Evolutionary conservation across 2,797 vertebrate genomes (phyloP).

Genomic region (Hyperoplus immaculatus): DNA sequence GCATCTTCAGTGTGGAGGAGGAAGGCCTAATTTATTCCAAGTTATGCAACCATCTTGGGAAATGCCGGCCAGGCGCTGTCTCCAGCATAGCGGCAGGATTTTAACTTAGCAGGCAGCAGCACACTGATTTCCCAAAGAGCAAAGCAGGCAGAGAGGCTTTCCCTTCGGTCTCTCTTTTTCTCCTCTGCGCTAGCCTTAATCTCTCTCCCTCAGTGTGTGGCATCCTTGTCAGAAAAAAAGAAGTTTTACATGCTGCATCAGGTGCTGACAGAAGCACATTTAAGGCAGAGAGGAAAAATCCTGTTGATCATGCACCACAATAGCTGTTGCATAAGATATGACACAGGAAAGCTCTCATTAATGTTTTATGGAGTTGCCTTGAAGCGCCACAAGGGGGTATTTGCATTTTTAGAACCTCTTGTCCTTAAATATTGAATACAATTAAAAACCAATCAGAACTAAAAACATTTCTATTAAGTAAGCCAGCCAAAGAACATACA

Average conservation of each 20-base stretch:
- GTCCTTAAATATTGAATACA: slow-evolving; percentile 9
- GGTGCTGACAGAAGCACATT: slow-evolving; percentile 73
- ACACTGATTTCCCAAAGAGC: slow-evolving; percentile 62
- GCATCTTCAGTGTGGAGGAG: slow-evolving; percentile 81
- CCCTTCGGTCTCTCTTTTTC: slow-evolving; percentile 29
- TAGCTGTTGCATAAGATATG: slow-evolving; percentile 69
- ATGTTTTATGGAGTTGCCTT: slow-evolving; percentile 63
- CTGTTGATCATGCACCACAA: slow-evolving; percentile 68
- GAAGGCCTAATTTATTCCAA: slow-evolving; percentile 80
- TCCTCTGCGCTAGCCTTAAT: slow-evolving; percentile 39
- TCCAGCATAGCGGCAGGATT: slow-evolving; percentile 60
- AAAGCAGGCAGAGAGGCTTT: slow-evolving; percentile 59
- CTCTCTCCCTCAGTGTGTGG: slow-evolving; percentile 40
- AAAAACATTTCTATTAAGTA: slow-evolving; percentile 2
- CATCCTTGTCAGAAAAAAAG: slow-evolving; percentile 45
- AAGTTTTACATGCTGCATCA: slow-evolving; percentile 57
- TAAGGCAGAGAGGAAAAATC: slow-evolving; percentile 57
- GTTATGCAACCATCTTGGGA: slow-evolving; percentile 85
- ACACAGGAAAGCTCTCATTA: slow-evolving; percentile 65
- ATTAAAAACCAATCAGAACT: slow-evolving; percentile 12
- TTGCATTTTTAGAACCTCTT: slow-evolving; percentile 37
- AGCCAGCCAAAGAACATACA: neutral
- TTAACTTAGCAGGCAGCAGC: slow-evolving; percentile 64
- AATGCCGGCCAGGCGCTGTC: slow-evolving; percentile 74
- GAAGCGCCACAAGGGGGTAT: slow-evolving; percentile 34